A percentile compares a stretch with the other conserved stretches of the same genome.
Evolutionary conservation across 2,113 vertebrate genomes (phyloP).

Genomic region (Etheostoma spectabile): DNA sequence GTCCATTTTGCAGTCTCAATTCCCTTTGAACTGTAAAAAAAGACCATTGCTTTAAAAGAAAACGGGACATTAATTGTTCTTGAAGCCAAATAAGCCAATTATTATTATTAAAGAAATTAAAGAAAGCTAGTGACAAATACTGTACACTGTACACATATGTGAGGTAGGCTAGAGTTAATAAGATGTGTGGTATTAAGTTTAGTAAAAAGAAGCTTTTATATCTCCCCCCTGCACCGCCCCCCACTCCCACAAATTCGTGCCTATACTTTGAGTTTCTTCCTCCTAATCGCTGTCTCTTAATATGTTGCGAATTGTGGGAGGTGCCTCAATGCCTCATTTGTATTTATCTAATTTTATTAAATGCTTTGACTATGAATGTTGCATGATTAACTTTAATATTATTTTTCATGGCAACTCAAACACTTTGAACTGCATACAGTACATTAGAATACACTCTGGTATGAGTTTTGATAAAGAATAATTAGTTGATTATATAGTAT

Average conservation of each 20-base stretch:
- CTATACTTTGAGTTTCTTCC: neutral
- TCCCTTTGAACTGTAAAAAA: neutral
- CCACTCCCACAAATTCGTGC: neutral
- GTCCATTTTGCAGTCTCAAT: neutral
- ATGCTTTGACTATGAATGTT: slow-evolving; percentile 50
- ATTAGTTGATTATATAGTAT: slow-evolving; percentile 6
- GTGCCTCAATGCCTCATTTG: slow-evolving; percentile 38
- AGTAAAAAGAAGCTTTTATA: slow-evolving; percentile 9
- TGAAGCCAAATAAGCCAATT: neutral
- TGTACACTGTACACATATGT: neutral
- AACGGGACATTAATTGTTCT: neutral
- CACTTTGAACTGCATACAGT: neutral
- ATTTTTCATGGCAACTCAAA: neutral
- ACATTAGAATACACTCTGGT: neutral
- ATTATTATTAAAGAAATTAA: neutral
- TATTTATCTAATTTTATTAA: slow-evolving; percentile 55
- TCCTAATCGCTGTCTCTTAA: neutral
- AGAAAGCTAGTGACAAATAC: neutral
- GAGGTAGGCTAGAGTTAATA: slow-evolving; percentile 16
- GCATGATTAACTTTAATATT: slow-evolving; percentile 3
- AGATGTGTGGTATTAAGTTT: neutral
- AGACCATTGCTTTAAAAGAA: neutral
- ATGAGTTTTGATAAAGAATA: neutral
- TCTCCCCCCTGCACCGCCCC: neutral
- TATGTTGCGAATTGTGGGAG: slow-evolving; percentile 13